Conservation (phyloP, 1,140 invertebrate genomes). For the Bombus fervidus region DNA sequence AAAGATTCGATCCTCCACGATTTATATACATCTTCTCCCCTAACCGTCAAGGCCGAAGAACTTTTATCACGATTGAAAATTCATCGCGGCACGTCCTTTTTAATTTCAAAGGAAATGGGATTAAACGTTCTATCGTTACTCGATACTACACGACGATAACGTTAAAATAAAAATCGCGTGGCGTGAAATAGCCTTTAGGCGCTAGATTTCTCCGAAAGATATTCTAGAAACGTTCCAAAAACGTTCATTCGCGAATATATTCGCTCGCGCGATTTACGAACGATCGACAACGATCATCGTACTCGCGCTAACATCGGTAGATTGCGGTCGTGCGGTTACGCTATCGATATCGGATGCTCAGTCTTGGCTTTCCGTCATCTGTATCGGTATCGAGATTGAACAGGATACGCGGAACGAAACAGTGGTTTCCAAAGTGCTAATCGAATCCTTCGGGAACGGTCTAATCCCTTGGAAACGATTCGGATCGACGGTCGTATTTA, state of each 20-base stretch:
- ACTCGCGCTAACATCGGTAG: neutral
- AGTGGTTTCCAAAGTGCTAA: neutral
- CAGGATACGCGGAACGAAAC: neutral
- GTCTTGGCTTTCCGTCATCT: slow-evolving; percentile 11
- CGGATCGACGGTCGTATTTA: neutral
- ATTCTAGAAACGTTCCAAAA: no score
- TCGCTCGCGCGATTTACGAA: neutral
- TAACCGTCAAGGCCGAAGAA: neutral
- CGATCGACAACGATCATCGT: slow-evolving; percentile 12
- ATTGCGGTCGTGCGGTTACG: neutral
- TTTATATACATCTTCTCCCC: neutral
- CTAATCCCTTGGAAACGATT: no score
- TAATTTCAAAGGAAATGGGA: neutral
- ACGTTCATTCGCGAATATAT: neutral
- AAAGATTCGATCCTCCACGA: neutral
- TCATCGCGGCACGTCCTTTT: neutral
- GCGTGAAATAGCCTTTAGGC: no score
- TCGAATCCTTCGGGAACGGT: no score
- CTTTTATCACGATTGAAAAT: neutral
- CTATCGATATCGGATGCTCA: slow-evolving; percentile 5
- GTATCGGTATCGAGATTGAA: neutral
- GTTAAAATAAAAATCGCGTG: neutral
- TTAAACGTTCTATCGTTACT: no score
- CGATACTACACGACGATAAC: no score
- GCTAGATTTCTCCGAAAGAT: neutral